These are phyloP conservation scores for Peromyscus eremicus DNA, from an alignment of 2,797 vertebrate genomes.

Conservation along the genomic window DNA sequence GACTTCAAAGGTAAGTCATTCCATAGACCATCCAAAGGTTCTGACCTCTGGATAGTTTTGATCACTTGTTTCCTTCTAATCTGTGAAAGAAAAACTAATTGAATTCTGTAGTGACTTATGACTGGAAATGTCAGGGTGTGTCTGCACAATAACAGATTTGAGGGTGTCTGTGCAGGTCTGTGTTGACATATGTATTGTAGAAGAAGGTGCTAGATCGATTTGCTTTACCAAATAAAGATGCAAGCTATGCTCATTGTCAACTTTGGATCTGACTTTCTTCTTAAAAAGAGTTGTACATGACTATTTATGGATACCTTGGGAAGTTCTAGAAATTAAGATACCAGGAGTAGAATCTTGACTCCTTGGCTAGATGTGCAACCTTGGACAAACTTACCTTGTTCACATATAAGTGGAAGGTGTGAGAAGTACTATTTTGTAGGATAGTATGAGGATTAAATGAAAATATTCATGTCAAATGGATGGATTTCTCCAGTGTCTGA, in stretches of 20 bases:
- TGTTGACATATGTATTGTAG: not conserved
- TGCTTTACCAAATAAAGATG: not conserved
- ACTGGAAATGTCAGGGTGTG: not conserved
- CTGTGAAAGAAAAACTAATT: not conserved
- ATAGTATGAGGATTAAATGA: not conserved
- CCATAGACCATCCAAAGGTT: not conserved
- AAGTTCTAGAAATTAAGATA: not conserved
- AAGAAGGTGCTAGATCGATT: not conserved
- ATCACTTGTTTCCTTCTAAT: not conserved
- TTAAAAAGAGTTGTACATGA: not conserved
- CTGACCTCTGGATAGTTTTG: not conserved
- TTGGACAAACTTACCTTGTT: not conserved
- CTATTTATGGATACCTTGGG: not conserved
- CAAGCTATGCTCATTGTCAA: not conserved
- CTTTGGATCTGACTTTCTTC: not conserved
- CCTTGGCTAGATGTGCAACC: not conserved
- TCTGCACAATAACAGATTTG: not conserved
- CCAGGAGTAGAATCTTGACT: not conserved
- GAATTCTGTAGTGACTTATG: not conserved
- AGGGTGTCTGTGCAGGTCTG: not conserved
- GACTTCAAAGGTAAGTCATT: not conserved
- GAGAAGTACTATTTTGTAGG: not conserved
- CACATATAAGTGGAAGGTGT: constrained; percentile 14
- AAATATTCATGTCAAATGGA: not conserved
- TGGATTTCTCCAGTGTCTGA: not conserved